Evolutionary conservation across 2,888 invertebrate genomes (phyloP), one percentile per base, ranked within the genome.

Genomic region (Dryococelus australis): DNA sequence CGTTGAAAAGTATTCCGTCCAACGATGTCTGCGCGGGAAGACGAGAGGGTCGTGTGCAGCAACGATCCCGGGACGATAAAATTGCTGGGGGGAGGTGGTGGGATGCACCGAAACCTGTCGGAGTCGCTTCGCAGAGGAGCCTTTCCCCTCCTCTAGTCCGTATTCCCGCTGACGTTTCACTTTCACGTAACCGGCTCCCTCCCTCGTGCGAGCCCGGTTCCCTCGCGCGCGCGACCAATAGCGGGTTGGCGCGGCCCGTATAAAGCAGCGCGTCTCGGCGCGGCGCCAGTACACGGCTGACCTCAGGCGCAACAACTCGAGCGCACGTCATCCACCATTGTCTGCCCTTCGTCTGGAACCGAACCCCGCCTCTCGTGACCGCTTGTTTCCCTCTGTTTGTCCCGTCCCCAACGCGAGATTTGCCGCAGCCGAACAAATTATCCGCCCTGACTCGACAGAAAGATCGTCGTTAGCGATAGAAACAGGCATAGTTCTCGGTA

Each of bases 101-200:
- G 65, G 65, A 20, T n/a, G 20, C 65, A n/a, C n/a, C 65, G n/a
- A 9, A 65, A n/a, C 65, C n/a, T n/a, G 65, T 24, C 65, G 65
- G 20, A 65, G 65, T 65, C 65, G 65, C 65, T 65, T n/a, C n/a
- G 65, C 10, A 8, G 65, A 65, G 65, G 65, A 65, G 65, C 8
- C 24, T n/a, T n/a, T n/a, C 65, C 65, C 65, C 65, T n/a, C 65
- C 65, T 1, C 65, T n/a, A 9, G 24, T 0, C 20, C 65, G 65
- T 16, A 24, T 65, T 65, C 65, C 20, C 65, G 65, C 65, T n/a
- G 65, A 65, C 65, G 65, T 65, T 65, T n/a, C 65, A 16, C 65
- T 65, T 65, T 24, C 65, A 65, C 65, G 65, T 65, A 65, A 65
- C 65, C 65, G 65, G 65, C 65, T 65, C 65, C 47, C 47, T 47